Conservation (phyloP, 2,888 invertebrate genomes). For the Cyrtodaria siliqua region DNA sequence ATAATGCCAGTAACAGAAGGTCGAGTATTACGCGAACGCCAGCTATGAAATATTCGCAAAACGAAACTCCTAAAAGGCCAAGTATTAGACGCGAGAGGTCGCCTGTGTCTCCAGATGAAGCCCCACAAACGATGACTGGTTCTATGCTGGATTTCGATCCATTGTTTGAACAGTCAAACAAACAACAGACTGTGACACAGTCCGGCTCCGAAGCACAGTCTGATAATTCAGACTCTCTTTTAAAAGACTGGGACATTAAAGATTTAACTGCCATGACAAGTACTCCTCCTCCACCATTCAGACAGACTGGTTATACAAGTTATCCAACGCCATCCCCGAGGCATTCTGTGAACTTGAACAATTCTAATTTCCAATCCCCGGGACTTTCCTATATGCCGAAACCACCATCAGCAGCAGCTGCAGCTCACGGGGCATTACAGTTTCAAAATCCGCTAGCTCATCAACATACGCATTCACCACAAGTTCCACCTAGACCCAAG, state of each 20-base stretch:
- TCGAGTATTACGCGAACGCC: constrained; percentile 62
- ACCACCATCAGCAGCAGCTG: neutral
- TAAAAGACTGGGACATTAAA: constrained; percentile 70
- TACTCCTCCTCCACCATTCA: neutral
- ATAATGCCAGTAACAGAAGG: constrained; percentile 29
- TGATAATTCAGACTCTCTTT: constrained; percentile 53
- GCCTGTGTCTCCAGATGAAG: constrained; percentile 47
- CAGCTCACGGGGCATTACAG: constrained; percentile 12
- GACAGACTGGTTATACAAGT: neutral
- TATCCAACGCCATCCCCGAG: constrained; percentile 27
- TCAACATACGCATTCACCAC: neutral
- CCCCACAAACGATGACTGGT: constrained; percentile 17
- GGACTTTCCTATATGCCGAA: constrained; percentile 22
- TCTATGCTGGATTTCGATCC: constrained; percentile 60
- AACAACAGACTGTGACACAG: constrained; percentile 5
- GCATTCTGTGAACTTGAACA: constrained; percentile 23
- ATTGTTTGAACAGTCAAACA: constrained; percentile 21
- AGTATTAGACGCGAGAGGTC: constrained; percentile 59
- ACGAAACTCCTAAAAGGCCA: constrained; percentile 61
- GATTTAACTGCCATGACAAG: constrained; percentile 48
- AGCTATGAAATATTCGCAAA: constrained; percentile 64
- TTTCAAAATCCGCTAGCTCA: constrained; percentile 31
- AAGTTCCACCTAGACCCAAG: constrained; percentile 17
- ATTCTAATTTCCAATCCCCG: constrained; percentile 31
- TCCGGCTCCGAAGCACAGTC: too few species aligned